A percentile compares a stretch with the other conserved stretches of the same genome.
Evolutionary conservation across 2,797 vertebrate species (phyloP).

Genomic region (Eurystomus glaucurus): DNA sequence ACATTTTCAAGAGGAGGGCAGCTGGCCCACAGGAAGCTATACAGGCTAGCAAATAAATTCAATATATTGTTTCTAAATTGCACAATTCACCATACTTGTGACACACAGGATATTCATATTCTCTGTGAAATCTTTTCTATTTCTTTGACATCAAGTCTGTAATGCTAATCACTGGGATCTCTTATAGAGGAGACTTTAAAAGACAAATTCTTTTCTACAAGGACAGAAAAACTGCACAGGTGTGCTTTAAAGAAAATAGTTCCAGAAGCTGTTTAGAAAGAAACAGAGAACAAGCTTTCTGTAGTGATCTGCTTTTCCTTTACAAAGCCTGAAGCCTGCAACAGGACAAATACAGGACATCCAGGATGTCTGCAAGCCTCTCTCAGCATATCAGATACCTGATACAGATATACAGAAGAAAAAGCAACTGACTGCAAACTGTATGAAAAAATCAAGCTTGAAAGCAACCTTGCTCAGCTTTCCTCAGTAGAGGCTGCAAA

Average conservation of each 20-base stretch:
- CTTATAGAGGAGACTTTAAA: too few species aligned
- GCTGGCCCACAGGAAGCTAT: neutral
- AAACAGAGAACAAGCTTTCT: neutral
- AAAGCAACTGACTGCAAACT: neutral
- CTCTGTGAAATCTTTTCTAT: neutral
- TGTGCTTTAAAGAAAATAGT: neutral
- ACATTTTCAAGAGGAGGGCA: neutral
- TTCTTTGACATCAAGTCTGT: neutral
- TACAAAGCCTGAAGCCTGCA: neutral
- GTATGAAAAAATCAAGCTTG: neutral
- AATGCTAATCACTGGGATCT: neutral
- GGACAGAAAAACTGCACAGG: neutral
- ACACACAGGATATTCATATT: neutral
- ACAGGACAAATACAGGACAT: neutral
- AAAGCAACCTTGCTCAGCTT: neutral
- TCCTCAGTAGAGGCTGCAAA: neutral
- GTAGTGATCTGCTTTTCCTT: neutral
- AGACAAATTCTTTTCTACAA: neutral
- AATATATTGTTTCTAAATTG: neutral
- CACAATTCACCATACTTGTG: neutral
- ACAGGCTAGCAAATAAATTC: neutral
- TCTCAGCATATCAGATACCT: neutral
- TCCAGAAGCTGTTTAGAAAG: neutral
- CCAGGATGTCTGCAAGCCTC: neutral
- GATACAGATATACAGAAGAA: rapidly evolving